Percentiles rank a stretch among this genome's conserved stretches.
Evolutionary conservation across 1,140 invertebrate species (phyloP).

Genomic region (Danaus melanippus): DNA sequence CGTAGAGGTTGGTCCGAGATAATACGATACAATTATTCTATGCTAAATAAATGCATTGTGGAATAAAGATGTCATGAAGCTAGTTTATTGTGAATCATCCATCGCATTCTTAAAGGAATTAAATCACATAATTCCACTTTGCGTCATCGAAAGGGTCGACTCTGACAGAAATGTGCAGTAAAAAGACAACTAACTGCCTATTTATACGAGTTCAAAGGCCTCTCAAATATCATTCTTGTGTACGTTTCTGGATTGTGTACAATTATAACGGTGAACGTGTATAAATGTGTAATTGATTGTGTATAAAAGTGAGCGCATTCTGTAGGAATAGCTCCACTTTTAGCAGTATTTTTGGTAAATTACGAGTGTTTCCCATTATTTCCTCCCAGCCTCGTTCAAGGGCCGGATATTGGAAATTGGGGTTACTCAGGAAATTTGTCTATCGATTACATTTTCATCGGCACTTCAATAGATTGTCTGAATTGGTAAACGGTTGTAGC

Average conservation of each 20-base stretch:
- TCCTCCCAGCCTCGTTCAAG: constrained; percentile 17
- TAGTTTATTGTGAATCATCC: constrained; percentile 28
- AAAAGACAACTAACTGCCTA: constrained; percentile 8
- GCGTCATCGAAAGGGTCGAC: constrained; percentile 8
- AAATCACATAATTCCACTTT: constrained; percentile 17
- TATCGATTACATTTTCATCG: constrained; percentile 31
- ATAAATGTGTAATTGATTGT: too few relatives aligned
- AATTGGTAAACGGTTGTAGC: constrained; percentile 3
- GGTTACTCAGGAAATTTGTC: constrained; percentile 56
- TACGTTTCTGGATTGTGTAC: too few relatives aligned
- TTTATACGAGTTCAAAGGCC: constrained; percentile 14
- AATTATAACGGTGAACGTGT: too few relatives aligned
- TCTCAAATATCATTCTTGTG: neutral
- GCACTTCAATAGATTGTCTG: constrained; percentile 49
- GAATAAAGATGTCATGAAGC: constrained; percentile 29
- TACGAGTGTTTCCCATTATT: constrained; percentile 1
- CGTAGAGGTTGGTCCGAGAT: neutral
- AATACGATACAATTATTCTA: constrained; percentile 29
- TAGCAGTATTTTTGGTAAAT: too few relatives aligned
- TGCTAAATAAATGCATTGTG: constrained; percentile 24
- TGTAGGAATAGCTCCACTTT: too few relatives aligned
- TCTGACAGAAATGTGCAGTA: constrained; percentile 1
- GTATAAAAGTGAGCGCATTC: too few relatives aligned
- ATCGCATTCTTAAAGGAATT: constrained; percentile 13
- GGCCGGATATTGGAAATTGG: constrained; percentile 61